Conservation (phyloP, 2,888 invertebrate species). For the Amphipyra tragopoginis region DNA sequence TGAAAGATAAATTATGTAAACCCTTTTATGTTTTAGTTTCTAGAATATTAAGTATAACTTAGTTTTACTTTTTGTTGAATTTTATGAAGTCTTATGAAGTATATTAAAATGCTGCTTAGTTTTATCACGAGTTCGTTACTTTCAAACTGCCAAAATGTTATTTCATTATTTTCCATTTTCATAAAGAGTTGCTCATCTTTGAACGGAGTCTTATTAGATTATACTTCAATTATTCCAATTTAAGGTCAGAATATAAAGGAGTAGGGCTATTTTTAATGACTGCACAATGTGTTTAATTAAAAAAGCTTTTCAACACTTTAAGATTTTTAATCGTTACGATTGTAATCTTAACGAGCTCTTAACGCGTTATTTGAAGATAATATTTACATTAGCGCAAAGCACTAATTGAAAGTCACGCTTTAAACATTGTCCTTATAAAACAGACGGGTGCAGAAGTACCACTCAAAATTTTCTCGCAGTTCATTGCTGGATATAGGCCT, state of each 20-base stretch:
- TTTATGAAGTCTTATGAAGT: slow-evolving; percentile 1
- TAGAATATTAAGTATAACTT: slow-evolving; percentile 31
- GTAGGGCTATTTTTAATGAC: neutral
- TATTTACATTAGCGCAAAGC: slow-evolving; percentile 48
- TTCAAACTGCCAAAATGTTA: neutral
- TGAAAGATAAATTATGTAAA: slow-evolving; percentile 35
- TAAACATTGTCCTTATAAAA: slow-evolving; percentile 51
- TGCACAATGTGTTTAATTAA: slow-evolving; percentile 18
- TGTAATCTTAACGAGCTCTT: slow-evolving; percentile 50
- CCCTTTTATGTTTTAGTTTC: slow-evolving; percentile 39
- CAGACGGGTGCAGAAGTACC: slow-evolving; percentile 22
- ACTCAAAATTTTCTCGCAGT: neutral
- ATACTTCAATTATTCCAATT: neutral
- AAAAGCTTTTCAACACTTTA: slow-evolving; percentile 28
- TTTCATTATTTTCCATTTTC: neutral
- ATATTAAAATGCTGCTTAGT: neutral
- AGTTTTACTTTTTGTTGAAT: slow-evolving; percentile 1
- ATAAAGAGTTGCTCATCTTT: neutral
- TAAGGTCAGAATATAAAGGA: neutral
- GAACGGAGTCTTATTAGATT: too few species aligned
- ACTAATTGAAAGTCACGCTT: slow-evolving; percentile 55
- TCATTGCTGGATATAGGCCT: neutral
- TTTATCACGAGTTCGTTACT: neutral
- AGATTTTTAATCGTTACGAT: slow-evolving; percentile 33
- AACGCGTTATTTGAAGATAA: slow-evolving; percentile 51